These are phyloP conservation scores for Irena cyanogastra DNA, from an alignment of 2,113 vertebrate species.

Conservation along the genomic window DNA sequence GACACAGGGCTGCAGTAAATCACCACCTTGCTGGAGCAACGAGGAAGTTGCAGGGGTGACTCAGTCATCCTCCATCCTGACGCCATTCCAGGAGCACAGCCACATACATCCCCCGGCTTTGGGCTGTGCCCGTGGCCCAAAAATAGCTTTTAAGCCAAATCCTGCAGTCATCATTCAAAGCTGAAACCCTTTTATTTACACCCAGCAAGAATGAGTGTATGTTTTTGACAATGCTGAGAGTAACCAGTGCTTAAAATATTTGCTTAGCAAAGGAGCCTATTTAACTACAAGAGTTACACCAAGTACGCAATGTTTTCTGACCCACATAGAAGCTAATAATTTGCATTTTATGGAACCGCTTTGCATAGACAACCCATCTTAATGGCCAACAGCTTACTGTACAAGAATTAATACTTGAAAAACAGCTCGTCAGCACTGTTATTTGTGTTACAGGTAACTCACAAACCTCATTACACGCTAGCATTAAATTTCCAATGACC, in stretches of 20 bases:
- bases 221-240: not conserved
- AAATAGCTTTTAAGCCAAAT: conserved; percentile 35
- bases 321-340: conserved; percentile 38
- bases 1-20: conserved; percentile 19
- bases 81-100: not conserved
- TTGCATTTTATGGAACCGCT: conserved; percentile 24
- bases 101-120: not conserved
- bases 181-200: not conserved
- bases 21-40: not conserved
- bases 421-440: not conserved
- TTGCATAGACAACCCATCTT: not conserved
- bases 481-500: conserved; percentile 1
- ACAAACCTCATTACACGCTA: not conserved
- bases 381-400: not conserved
- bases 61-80: conserved; percentile 40
- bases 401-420: conserved; percentile 24
- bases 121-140: not conserved
- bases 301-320: conserved; percentile 2
- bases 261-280: conserved; percentile 31
- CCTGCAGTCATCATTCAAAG: not conserved
- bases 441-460: conserved; percentile 6
- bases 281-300: not conserved
- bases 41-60: not conserved
- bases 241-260: not conserved
- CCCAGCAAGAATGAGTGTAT: not conserved